phyloP scores from a whole-genome alignment of 2,888 invertebrate species.

The Oscheius sp. region DNA sequence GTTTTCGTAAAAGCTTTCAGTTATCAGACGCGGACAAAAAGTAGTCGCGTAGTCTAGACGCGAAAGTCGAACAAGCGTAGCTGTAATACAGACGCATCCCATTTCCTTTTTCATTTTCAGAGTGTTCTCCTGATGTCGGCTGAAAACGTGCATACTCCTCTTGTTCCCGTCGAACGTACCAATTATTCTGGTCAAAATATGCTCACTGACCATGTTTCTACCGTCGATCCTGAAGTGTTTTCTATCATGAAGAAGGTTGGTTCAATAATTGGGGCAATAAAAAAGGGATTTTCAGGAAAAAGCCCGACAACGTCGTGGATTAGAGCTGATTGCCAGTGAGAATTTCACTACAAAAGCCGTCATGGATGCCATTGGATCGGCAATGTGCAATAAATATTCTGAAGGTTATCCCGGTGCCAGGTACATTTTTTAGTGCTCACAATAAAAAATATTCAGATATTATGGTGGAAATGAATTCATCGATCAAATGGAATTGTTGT shows the following conservation, averaged over 20 bases:
- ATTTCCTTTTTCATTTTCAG: constrained; percentile 2
- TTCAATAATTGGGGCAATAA: constrained; percentile 16
- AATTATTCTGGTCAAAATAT: constrained; percentile 58
- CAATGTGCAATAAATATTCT: constrained; percentile 79
- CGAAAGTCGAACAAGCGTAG: too few relatives aligned
- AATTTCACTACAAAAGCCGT: constrained; percentile 77
- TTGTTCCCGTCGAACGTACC: constrained; percentile 60
- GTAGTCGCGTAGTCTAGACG: too few relatives aligned
- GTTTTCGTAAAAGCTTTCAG: too few relatives aligned
- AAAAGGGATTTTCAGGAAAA: constrained; percentile 79
- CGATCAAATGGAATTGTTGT: constrained; percentile 89
- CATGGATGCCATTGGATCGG: constrained; percentile 76
- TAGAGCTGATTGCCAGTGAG: constrained; percentile 97
- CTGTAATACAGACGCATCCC: too few relatives aligned
- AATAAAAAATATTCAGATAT: constrained; percentile 80
- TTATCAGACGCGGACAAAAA: too few relatives aligned
- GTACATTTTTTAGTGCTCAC: constrained; percentile 55
- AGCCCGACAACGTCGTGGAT: constrained; percentile 83
- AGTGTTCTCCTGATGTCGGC: constrained; percentile 9
- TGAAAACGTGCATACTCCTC: constrained; percentile 54
- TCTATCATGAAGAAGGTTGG: constrained; percentile 79
- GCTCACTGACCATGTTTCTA: constrained; percentile 75
- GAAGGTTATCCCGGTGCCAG: constrained; percentile 78
- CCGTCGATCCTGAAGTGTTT: constrained; percentile 88
- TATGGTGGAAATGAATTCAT: constrained; percentile 97